A percentile compares a stretch with the other conserved stretches of the same genome.
Conservation (phyloP, 2,797 vertebrate species). For the Lacerta bilineata region DNA sequence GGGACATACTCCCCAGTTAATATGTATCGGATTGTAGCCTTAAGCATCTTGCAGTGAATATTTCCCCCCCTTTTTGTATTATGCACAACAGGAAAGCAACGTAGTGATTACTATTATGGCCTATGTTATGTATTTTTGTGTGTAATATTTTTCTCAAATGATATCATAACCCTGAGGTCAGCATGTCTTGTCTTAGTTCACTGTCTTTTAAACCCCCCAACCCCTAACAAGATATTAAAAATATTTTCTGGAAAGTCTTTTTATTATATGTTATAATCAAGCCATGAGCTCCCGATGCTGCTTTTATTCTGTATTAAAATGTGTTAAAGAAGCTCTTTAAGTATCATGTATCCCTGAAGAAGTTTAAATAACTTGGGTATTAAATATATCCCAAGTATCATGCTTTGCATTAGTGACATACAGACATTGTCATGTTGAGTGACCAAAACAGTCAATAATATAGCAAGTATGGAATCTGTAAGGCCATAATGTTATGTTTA, state of each 20-base stretch:
- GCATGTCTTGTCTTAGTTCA: not conserved
- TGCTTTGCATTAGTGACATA: slow-evolving; percentile 73
- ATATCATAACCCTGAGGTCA: not conserved
- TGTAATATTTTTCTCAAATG: not conserved
- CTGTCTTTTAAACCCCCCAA: too few species aligned
- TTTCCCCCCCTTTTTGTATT: not conserved
- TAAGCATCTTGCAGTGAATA: not conserved
- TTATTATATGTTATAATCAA: not conserved
- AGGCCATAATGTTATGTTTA: slow-evolving; percentile 67
- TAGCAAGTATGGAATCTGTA: slow-evolving; percentile 70
- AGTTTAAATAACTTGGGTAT: slow-evolving; percentile 66
- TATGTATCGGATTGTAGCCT: too few species aligned
- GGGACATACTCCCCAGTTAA: too few species aligned
- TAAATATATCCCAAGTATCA: slow-evolving; percentile 75
- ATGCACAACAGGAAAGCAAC: too few species aligned
- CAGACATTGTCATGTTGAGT: slow-evolving; percentile 65
- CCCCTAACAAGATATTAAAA: not conserved
- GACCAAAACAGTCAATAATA: slow-evolving; percentile 66
- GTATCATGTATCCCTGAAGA: slow-evolving; percentile 67
- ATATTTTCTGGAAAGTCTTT: not conserved
- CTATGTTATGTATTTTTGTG: too few species aligned
- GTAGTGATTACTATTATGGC: too few species aligned
- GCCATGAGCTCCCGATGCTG: not conserved
- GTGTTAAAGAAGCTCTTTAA: slow-evolving; percentile 62
- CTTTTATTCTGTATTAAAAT: slow-evolving; percentile 63